Base-by-base conservation (phyloP, 2,113 vertebrate genomes). In the Stigmatopora argus region DNA sequence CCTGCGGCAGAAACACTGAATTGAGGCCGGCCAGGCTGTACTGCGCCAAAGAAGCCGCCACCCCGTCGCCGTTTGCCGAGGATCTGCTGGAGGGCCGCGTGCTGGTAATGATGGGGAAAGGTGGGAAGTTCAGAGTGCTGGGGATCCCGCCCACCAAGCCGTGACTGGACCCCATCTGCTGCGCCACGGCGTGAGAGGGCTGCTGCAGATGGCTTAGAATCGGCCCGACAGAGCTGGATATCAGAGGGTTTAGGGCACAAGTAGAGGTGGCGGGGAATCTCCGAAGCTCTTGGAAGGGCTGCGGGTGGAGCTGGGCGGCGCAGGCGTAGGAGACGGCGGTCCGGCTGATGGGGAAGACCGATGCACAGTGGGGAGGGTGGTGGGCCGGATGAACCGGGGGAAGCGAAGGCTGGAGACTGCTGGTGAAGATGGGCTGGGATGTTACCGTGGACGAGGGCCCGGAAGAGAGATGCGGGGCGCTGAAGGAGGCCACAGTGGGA, bases 161-260 rank as follows among this genome's bases (percentile, higher is more conserved):
- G 68, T 88, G 87, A 10, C 77, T 74, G 75, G 83, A 88, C 68
- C 83, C 87, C 48, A 78, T 86, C 67, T 89, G 92, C 18, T 87
- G 90, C 21, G 85, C 74, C 44, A 79, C 87, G 68, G 88, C 73
- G 0, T 87, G 80, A 15, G 89, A 79, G n/a, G 88, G 73, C 78
- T 92, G 83, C 85, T 93, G 94, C 74, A 93, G 86, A 10, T 93
- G 94, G 78, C 84, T 91, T 67, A 94, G 90, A 62, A 94, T 86
- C 51, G 89, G 88, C 21, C 90, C 65, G 0, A 94, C 88, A 0
- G 93, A 94, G 78, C 88, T 88, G 65, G 82, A 89, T 72, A 90
- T 87, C 58, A 91, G 80, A 49, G 91, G 88, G 62, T 89, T 91
- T 12, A 93, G 87, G 31, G 89, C 79, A 7, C 93, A 89, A 2